Conservation (phyloP, 2,888 invertebrate species). For the Panzeria rudis region DNA sequence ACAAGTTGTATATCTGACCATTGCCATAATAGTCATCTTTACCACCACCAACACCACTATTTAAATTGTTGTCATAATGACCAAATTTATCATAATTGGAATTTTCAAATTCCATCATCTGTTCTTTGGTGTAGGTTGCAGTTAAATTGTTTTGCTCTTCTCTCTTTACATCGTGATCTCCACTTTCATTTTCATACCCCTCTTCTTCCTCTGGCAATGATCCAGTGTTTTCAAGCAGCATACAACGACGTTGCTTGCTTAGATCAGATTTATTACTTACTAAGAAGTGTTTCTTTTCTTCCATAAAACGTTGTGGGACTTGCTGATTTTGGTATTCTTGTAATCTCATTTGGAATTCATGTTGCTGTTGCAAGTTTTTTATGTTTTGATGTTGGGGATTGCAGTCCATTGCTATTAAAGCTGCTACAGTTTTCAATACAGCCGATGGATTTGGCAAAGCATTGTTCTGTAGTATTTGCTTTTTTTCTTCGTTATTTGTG, state of each 20-base stretch:
- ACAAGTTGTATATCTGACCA: conserved; percentile 48
- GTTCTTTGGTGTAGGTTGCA: conserved; percentile 82
- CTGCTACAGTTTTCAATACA: conserved; percentile 81
- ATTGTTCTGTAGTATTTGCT: conserved; percentile 53
- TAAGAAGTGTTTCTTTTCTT: conserved; percentile 42
- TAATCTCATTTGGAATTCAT: conserved; percentile 78
- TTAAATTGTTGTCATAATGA: conserved; percentile 60
- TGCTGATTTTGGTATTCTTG: conserved; percentile 82
- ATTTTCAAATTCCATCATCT: conserved; percentile 76
- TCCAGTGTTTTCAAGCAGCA: conserved; percentile 47
- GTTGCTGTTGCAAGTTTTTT: conserved; percentile 79
- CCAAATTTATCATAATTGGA: conserved; percentile 72
- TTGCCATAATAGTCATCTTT: conserved; percentile 63
- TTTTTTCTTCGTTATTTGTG: conserved; percentile 12
- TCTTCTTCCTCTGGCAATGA: conserved; percentile 43
- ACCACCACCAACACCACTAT: conserved; percentile 57
- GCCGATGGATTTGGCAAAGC: conserved; percentile 81
- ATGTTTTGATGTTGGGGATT: conserved; percentile 84
- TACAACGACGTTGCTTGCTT: conserved; percentile 39
- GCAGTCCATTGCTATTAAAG: conserved; percentile 81
- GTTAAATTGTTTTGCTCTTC: conserved; percentile 79
- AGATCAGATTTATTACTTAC: conserved; percentile 48
- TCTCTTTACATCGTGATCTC: neutral
- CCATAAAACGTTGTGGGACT: conserved; percentile 72
- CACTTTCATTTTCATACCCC: conserved; percentile 31